phyloP scores from a whole-genome alignment of 2,888 invertebrate species.

The Drosophila merina region DNA sequence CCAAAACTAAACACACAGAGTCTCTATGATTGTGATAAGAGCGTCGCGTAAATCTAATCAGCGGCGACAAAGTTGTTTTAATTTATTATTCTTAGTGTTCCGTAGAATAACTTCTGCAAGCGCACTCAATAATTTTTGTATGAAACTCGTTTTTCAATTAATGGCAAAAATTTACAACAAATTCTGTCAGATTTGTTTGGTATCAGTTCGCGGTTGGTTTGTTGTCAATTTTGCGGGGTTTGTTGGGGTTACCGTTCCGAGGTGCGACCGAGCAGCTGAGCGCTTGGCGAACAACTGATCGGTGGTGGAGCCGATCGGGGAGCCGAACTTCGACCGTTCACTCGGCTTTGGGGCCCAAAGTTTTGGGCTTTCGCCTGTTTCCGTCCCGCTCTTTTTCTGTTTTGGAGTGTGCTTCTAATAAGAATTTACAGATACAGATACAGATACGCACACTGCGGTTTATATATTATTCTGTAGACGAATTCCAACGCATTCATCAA shows the following conservation, averaged over 20 bases:
- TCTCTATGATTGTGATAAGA: slow-evolving; percentile 65
- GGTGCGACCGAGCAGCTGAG: slow-evolving; percentile 72
- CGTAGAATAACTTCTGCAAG: slow-evolving; percentile 28
- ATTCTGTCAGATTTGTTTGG: slow-evolving; percentile 26
- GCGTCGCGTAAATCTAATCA: slow-evolving; percentile 67
- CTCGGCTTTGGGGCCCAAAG: slow-evolving; percentile 2
- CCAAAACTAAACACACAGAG: slow-evolving; percentile 37
- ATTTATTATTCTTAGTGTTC: slow-evolving; percentile 27
- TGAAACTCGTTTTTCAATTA: slow-evolving; percentile 43
- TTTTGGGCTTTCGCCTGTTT: slow-evolving; percentile 11
- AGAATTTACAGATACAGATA: slow-evolving; percentile 34
- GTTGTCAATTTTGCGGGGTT: slow-evolving; percentile 74
- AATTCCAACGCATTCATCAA: slow-evolving; percentile 69
- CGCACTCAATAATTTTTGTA: slow-evolving; percentile 41
- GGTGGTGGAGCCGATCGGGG: slow-evolving; percentile 38
- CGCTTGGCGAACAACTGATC: slow-evolving; percentile 71
- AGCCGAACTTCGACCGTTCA: slow-evolving; percentile 30
- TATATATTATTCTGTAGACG: slow-evolving; percentile 53
- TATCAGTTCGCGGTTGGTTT: slow-evolving; percentile 28
- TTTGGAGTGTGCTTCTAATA: slow-evolving; percentile 38
- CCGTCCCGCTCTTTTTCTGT: slow-evolving; percentile 15
- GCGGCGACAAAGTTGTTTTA: slow-evolving; percentile 21
- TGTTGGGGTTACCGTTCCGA: slow-evolving; percentile 11
- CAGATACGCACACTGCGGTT: background rate
- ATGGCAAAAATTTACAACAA: slow-evolving; percentile 75